Evolutionary conservation across 1,140 invertebrate species (phyloP), one percentile per base, ranked within the genome.

Genomic region (Zaprionus africanus): DNA sequence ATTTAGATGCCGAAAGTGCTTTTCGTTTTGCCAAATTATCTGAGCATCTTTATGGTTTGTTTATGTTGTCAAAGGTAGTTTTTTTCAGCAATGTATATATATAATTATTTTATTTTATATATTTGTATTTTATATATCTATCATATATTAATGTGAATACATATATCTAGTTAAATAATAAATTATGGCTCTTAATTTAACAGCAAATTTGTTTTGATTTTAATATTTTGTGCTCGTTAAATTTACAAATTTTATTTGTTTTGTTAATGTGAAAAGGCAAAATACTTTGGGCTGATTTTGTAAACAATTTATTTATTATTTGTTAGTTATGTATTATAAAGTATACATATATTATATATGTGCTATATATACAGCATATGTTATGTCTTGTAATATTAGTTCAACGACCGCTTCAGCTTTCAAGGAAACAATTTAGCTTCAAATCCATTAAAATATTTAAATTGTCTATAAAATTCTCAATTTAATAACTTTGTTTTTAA

Each of bases 1-100:
- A 7, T 43, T 58, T 43, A 1, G 22, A 26, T 24, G 56, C 19
- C 43, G 26, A 66, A 57, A 66, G 54, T 58, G 54, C 41, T 66
- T 66, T 58, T 31, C 9, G 0, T 58, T 46, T 34, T 41, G 22
- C n/a, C 26, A 41, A 56, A 17, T 36, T 43, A 56, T 28, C 19
- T 56, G 19, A 17, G 54, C 5, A 56, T 54, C n/a, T 65, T 43
- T 41, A 58, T 58, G 54, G 41, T 66, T 57, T 66, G 64, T 66
- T 66, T 66, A 58, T 66, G 41, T 58, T 51, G 17, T 19, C 19
- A 51, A 13, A 51, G 46, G 11, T 24, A 51, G 22, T 51, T 26
- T 28, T 28, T 22, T 56, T 56, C 13, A n/a, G 53, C 5, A 56
- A 26, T 31, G 0, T 56, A 31, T 46, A 46, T 46, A 61, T 19